A percentile compares a stretch with the other conserved stretches of the same genome.
Conservation (phyloP, 2,113 vertebrate species). For the Tyrannus savana region DNA sequence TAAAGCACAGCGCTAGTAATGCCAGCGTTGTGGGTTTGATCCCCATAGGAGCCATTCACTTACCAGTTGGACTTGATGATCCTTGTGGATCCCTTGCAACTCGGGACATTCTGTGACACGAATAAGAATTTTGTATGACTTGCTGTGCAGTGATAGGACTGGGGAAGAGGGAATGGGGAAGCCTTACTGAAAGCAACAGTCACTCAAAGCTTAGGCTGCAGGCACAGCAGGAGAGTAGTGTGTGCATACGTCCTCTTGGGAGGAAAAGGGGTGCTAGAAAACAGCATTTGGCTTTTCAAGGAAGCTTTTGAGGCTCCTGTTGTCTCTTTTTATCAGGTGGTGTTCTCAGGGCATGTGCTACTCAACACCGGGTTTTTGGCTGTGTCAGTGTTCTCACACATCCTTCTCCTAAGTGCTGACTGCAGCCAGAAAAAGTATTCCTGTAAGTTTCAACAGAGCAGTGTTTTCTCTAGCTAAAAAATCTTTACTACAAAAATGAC, state of each 20-base stretch:
- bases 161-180: background rate
- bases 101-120: no score
- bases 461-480: background rate
- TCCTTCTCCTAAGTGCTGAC: background rate
- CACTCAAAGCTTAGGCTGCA: background rate
- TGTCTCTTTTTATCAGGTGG: background rate
- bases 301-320: background rate
- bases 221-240: background rate
- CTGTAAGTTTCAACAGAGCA: background rate
- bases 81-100: no score
- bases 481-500: background rate
- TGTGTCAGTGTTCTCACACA: rapidly evolving
- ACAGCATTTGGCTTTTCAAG: background rate
- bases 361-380: background rate
- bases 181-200: background rate
- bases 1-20: background rate
- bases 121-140: background rate
- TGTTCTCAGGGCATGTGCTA: background rate
- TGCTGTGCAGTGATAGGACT: background rate
- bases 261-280: background rate
- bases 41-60: background rate
- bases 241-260: background rate
- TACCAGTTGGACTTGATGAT: background rate
- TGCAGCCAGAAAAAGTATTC: background rate
- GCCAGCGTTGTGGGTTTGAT: background rate